Evolutionary conservation across 2,113 vertebrate species (phyloP), one percentile per base, ranked within the genome.

Genomic region (Callorhinus ursinus): DNA sequence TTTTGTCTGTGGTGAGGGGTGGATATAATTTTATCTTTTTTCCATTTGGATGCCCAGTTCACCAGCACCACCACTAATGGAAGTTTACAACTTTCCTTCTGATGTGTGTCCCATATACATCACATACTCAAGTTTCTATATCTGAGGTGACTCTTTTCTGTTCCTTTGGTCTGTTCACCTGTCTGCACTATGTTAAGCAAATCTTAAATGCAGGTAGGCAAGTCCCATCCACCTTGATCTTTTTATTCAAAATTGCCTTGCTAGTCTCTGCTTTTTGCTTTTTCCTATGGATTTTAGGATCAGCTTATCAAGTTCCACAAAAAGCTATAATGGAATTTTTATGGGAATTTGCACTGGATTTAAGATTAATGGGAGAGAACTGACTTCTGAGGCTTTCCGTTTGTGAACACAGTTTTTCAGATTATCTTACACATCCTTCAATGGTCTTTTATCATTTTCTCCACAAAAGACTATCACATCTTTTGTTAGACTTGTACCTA

Each of bases 261-360:
- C 24, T 95, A 3, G 39, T 91, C 53, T 92, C 65, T 92, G 82
- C 65, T 39, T 96, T 93, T 49, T 83, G 55, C 57, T 33, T 83
- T 82, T 88, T 93, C 57, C 22, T 83, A 1, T 93, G 84, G 63
- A 67, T 88, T 93, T 69, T 88, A 88, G 77, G 19, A 83, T 88
- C 57, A 92, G 21, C n/a, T 81, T 95, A 71, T 63, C 83, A 88
- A 88, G 51, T 93, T 36, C 76, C 81, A 91, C 59, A 84, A 19
- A 79, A 67, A 71, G 71, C 39, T 24, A 63, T 49, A 57, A 46
- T 51, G n/a, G n/a, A 46, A 90, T 63, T 86, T 93, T 90, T 86
- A 53, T 86, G 59, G 53, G 42, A 59, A 85, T 90, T 90, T 22
- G 11, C 51, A 90, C 22, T 85, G 18, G 69, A 61, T 90, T 84